Conservation (phyloP, 30 jellyfish, hydroid and myxozoan genomes). For the Hydractinia echinata region DNA sequence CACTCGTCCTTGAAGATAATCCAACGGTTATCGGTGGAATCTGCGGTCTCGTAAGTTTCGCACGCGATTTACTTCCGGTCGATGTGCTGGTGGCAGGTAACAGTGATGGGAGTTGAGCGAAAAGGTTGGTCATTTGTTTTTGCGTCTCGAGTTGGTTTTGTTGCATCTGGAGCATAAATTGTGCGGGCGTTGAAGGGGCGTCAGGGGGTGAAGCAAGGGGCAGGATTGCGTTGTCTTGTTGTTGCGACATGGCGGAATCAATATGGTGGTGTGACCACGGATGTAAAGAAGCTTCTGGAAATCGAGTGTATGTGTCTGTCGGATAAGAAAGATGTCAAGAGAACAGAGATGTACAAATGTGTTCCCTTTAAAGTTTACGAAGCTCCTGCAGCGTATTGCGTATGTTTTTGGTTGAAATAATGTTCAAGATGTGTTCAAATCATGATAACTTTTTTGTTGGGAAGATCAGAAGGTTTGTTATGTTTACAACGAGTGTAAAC, state of each 20-base stretch:
- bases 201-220: background rate
- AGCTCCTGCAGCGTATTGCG: constrained; percentile 11
- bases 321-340: too few species aligned
- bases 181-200: background rate
- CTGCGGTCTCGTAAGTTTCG: constrained; percentile 3
- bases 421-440: constrained; percentile 3
- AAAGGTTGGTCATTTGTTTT: background rate
- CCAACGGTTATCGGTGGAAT: background rate
- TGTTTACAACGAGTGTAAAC: too few species aligned
- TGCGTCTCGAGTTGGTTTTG: background rate
- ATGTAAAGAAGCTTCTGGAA: too few species aligned
- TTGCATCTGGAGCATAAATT: background rate
- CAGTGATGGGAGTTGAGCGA: constrained; percentile 11
- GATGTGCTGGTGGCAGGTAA: constrained; percentile 1
- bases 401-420: constrained; percentile 1
- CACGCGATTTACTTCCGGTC: background rate
- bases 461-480: too few species aligned
- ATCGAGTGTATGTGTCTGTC: too few species aligned
- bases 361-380: constrained; percentile 7
- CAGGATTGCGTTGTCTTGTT: background rate
- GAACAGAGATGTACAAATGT: background rate
- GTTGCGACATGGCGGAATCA: too few species aligned
- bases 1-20: background rate
- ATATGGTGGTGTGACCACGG: too few species aligned
- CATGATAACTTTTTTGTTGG: constrained; percentile 3